Evolutionary conservation across 2,888 invertebrate genomes (phyloP).

Genomic region (Microplitis manilae): DNA sequence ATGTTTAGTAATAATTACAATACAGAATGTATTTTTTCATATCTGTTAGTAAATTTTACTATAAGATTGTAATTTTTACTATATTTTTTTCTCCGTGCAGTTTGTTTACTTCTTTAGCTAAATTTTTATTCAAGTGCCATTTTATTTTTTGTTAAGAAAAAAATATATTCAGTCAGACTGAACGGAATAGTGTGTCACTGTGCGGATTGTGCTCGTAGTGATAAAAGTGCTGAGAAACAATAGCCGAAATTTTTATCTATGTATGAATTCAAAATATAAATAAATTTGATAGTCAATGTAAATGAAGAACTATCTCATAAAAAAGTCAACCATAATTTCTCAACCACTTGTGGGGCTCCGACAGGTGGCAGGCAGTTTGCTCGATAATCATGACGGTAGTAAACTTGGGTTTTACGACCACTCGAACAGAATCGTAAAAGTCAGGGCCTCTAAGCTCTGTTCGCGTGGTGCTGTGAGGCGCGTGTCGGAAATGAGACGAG

Average conservation of each 20-base stretch:
- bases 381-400: conserved; percentile 73
- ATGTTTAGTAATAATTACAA: too few species aligned
- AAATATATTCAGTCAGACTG: too few species aligned
- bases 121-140: too few species aligned
- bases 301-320: conserved; percentile 26
- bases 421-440: conserved; percentile 76
- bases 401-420: conserved; percentile 76
- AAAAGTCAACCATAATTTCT: conserved; percentile 56
- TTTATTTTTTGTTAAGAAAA: too few species aligned
- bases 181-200: too few species aligned
- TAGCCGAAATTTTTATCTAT: background rate
- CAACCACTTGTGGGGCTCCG: conserved; percentile 65
- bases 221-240: background rate
- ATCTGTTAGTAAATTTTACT: too few species aligned
- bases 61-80: too few species aligned
- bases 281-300: conserved; percentile 19
- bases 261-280: background rate
- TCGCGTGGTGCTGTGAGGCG: conserved; percentile 63
- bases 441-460: conserved; percentile 72
- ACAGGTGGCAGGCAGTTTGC: conserved; percentile 72
- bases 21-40: too few species aligned
- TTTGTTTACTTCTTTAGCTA: too few species aligned
- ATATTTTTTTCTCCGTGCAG: too few species aligned
- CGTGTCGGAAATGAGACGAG: conserved; percentile 69
- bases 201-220: too few species aligned